A percentile compares a stretch with the other conserved stretches of the same genome.
Evolutionary conservation across 2,797 vertebrate species (phyloP).

Genomic region (Anguilla obscura): DNA sequence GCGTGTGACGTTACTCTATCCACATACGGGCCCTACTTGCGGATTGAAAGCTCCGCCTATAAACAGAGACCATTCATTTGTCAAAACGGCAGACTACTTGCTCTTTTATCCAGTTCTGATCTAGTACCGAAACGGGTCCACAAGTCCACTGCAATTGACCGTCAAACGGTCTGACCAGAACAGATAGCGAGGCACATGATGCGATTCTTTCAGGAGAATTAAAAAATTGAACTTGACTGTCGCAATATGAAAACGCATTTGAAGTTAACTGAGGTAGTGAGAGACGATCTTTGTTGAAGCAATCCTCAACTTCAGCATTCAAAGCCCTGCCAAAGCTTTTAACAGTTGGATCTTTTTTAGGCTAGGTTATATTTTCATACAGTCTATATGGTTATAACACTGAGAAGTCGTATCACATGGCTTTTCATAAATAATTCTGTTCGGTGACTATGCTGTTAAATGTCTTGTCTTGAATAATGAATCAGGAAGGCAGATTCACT

Average conservation of each 20-base stretch:
- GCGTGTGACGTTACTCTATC: background rate
- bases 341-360: too few relatives aligned
- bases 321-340: too few relatives aligned
- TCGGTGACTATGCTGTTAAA: background rate
- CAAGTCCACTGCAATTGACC: background rate
- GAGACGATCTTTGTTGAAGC: too few relatives aligned
- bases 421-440: background rate
- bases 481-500: background rate
- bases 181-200: background rate
- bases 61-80: background rate
- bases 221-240: too few relatives aligned
- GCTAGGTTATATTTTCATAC: too few relatives aligned
- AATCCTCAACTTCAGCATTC: too few relatives aligned
- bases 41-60: background rate
- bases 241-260: too few relatives aligned
- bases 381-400: too few relatives aligned
- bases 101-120: background rate
- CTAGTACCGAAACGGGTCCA: background rate
- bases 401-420: background rate
- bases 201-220: too few relatives aligned
- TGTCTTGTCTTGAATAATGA: background rate
- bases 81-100: background rate
- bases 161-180: background rate
- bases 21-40: background rate
- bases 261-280: too few relatives aligned